Evolutionary conservation across 2,113 vertebrate species (phyloP).

Genomic region (Osmerus mordax): DNA sequence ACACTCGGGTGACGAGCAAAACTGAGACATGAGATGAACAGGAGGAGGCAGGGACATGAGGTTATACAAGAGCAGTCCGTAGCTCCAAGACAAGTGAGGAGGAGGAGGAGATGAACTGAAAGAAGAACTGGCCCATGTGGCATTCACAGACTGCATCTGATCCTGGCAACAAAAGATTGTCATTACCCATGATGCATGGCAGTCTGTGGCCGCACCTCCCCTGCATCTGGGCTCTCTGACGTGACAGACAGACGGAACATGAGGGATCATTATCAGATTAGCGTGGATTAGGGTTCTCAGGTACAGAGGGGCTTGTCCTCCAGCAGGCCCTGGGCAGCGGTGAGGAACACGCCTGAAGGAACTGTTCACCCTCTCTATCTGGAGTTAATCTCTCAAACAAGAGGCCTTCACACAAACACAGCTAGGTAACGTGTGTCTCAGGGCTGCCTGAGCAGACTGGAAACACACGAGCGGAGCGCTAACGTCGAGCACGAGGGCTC

Average conservation of each 20-base stretch:
- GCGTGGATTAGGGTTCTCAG: conserved; percentile 55
- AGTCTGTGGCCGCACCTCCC: no score
- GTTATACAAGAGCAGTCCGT: conserved; percentile 30
- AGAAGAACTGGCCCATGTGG: conserved; percentile 18
- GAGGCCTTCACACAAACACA: no score
- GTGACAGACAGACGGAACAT: conserved; percentile 39
- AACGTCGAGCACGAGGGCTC: conserved; percentile 59
- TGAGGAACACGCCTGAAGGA: no score
- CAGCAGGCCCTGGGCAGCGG: no score
- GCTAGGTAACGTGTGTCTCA: no score
- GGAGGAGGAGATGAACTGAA: conserved; percentile 4
- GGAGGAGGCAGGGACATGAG: conserved; percentile 11
- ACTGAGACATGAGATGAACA: conserved; percentile 12
- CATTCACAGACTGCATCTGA: conserved; percentile 24
- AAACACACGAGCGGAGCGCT: conserved; percentile 27
- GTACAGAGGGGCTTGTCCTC: conserved; percentile 27
- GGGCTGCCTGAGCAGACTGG: no score
- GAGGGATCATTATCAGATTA: conserved; percentile 67
- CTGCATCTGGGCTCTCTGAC: conserved; percentile 27
- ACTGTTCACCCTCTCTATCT: no score
- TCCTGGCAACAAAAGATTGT: conserved; percentile 36
- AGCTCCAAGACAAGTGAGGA: conserved; percentile 8
- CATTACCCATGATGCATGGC: conserved; percentile 32
- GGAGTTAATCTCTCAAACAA: no score
- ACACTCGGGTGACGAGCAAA: neutral